phyloP scores from a whole-genome alignment of 2,888 invertebrate species.

The Andrena camellia region DNA sequence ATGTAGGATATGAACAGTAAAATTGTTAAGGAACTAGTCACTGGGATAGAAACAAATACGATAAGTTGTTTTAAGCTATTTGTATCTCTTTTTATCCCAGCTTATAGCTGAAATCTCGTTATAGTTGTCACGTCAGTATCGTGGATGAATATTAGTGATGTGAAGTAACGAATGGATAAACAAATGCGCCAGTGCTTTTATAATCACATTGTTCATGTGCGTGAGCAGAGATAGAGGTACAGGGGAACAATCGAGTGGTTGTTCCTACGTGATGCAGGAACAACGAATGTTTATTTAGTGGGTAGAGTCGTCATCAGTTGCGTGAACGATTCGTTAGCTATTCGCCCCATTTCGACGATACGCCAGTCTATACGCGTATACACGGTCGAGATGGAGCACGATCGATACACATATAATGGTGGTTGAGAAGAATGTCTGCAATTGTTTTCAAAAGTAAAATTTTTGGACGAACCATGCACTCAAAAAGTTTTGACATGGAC shows the following conservation, averaged over 20 bases:
- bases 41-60: too few relatives aligned
- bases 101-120: too few relatives aligned
- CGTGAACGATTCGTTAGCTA: conserved; percentile 63
- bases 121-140: neutral
- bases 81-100: too few relatives aligned
- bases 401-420: neutral
- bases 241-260: conserved; percentile 26
- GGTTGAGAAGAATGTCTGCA: neutral
- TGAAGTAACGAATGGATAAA: conserved; percentile 1
- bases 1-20: too few relatives aligned
- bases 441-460: neutral
- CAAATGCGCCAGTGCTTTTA: conserved; percentile 16
- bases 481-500: too few relatives aligned
- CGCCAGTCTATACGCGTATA: neutral
- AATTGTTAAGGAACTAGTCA: too few relatives aligned
- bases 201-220: conserved; percentile 13
- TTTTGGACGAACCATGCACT: neutral
- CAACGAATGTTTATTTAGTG: conserved; percentile 66
- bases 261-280: conserved; percentile 43
- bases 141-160: neutral
- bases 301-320: conserved; percentile 58
- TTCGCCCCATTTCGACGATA: conserved; percentile 41
- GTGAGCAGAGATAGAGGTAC: neutral
- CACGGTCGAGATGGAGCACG: neutral
- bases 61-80: too few relatives aligned